phyloP scores from a whole-genome alignment of 2,797 vertebrate genomes.

The Heterohyrax brucei region DNA sequence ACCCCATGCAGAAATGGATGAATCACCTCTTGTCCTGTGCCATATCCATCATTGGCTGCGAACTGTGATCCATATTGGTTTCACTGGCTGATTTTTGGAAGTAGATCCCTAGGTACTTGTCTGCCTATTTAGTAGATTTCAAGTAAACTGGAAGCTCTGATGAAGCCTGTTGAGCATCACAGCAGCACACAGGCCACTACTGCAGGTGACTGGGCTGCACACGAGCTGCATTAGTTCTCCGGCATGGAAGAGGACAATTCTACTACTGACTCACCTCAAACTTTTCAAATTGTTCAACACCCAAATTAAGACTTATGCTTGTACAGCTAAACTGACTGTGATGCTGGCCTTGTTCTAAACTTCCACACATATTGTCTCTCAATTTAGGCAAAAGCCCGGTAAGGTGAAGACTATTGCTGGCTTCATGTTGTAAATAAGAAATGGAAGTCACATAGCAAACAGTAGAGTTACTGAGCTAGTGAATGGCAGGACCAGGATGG shows the following conservation, averaged over 20 bases:
- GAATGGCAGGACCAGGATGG: not conserved
- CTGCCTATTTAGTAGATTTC: not conserved
- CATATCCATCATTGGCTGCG: too few species aligned
- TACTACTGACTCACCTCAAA: not conserved
- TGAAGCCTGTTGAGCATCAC: not conserved
- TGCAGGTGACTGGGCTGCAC: not conserved
- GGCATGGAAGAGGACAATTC: not conserved
- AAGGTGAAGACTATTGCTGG: not conserved
- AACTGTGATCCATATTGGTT: too few species aligned
- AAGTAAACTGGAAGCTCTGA: not conserved
- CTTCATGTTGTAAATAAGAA: not conserved
- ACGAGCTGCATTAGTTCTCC: not conserved
- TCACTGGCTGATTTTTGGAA: not conserved
- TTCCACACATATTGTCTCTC: not conserved
- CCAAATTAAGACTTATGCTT: not conserved
- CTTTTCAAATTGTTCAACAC: constrained; percentile 61
- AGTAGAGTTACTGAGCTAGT: constrained; percentile 46
- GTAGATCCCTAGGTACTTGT: not conserved
- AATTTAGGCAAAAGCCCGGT: not conserved
- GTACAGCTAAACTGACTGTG: not conserved
- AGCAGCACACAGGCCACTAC: not conserved
- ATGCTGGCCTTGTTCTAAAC: not conserved
- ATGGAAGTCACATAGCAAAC: not conserved
- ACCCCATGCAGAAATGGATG: not conserved
- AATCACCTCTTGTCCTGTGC: not conserved